Evolutionary conservation across 2,797 vertebrate species (phyloP), one percentile per base, ranked within the genome.

Genomic region (Enteromius mattozi): DNA sequence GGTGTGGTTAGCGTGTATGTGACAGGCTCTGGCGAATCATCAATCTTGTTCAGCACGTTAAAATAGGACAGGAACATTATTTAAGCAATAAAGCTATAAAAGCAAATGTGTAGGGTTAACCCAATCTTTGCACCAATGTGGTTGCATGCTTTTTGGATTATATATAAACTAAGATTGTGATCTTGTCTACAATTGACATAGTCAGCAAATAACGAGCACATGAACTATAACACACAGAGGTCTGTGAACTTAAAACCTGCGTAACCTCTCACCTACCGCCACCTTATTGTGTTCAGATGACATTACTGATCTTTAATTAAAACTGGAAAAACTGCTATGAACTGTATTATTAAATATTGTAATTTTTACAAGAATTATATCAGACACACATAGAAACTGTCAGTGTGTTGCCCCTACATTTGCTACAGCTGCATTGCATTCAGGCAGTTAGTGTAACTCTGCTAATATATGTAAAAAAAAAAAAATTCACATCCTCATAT

Each of bases 151-250:
- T 16, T 78, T 17, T 45, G 2, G 5, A 13, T 10, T 47, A 17
- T 45, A 19, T 78, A 33, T 63, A 35, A 4, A 16, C 8, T 12
- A 9, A 37, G 61, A 24, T 37, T 40, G 1, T 61, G 0, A 16
- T 19, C 6, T 17, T 42, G 8, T 42, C 37, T 71, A 69, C 17
- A 40, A 21, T 24, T n/a, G 7, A 10, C 21, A 21, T 2, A 61
- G 9, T 59, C 14, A 14, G 40, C 17, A 47, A 63, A 65, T 54
- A 33, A 6, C 1, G 7, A 21, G 9, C 17, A 47, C 1, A 0
- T 78, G 76, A 66, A 65, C 40, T 66, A 33, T 24, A 61, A 66
- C 61, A 65, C 71, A 74, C 17, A 66, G 19, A n/a, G 19, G 6
- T 4, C 27, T 4, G 42, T 7, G 2, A 66, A 45, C n/a, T 9